phyloP scores from a whole-genome alignment of 2,113 vertebrate species.

The Microcebus murinus region DNA sequence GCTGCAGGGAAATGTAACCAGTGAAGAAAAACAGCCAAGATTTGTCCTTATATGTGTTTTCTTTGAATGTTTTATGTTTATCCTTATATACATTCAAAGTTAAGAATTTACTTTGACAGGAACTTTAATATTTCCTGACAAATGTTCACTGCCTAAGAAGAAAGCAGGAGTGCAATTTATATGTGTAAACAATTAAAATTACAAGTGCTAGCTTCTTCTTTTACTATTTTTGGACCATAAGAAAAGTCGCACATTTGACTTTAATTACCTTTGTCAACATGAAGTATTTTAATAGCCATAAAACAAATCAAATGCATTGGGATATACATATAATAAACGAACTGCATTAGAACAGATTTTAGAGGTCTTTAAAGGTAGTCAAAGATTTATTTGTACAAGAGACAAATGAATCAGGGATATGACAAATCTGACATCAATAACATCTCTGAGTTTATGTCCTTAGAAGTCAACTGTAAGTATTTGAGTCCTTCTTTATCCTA shows the following conservation, averaged over 20 bases:
- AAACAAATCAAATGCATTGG: neutral
- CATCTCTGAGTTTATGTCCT: neutral
- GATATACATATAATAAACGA: neutral
- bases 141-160: neutral
- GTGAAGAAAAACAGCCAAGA: neutral
- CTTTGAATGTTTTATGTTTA: neutral
- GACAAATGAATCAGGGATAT: neutral
- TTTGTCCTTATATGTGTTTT: neutral
- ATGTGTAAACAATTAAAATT: constrained; percentile 48
- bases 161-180: neutral
- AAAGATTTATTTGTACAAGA: neutral
- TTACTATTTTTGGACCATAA: neutral
- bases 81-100: neutral
- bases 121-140: neutral
- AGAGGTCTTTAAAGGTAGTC: neutral
- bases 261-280: neutral
- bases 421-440: neutral
- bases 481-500: neutral
- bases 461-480: neutral
- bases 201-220: neutral
- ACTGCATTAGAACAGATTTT: neutral
- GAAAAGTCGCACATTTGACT: constrained; percentile 5
- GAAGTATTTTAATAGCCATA: neutral
- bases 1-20: neutral
- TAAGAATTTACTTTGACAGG: neutral